These are phyloP conservation scores for Mesochorus sp. DNA, from an alignment of 2,888 invertebrate genomes.

Conservation along the genomic window DNA sequence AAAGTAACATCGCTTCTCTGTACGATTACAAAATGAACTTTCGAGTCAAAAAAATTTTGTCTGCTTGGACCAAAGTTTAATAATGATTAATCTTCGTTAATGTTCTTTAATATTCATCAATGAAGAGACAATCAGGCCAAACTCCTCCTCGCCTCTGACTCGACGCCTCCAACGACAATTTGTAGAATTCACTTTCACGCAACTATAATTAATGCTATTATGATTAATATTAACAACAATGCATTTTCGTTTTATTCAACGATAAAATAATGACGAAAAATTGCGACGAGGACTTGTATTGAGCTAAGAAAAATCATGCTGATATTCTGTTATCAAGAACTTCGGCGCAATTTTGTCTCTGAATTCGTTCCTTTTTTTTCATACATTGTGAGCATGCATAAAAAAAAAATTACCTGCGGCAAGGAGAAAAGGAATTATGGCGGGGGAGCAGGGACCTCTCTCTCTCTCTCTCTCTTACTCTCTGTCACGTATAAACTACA, in stretches of 20 bases:
- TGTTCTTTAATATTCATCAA: constrained; percentile 50
- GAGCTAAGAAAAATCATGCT: not conserved
- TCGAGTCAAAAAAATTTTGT: not conserved
- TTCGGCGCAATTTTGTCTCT: too few relatives aligned
- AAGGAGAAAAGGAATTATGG: constrained; percentile 24
- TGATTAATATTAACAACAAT: constrained; percentile 40
- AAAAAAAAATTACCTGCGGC: constrained; percentile 34
- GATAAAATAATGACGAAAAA: constrained; percentile 12
- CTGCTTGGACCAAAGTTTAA: constrained; percentile 37
- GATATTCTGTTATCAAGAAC: too few relatives aligned
- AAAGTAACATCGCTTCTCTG: too few relatives aligned
- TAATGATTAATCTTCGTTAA: constrained; percentile 38
- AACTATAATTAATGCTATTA: constrained; percentile 57
- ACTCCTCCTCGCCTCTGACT: constrained; percentile 74
- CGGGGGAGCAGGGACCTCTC: not conserved
- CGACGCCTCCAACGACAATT: constrained; percentile 72
- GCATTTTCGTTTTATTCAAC: not conserved
- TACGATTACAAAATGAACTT: too few relatives aligned
- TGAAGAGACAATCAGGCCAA: constrained; percentile 75
- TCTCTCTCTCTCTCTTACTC: constrained; percentile 8
- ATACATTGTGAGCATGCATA: constrained; percentile 1
- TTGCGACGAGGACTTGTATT: not conserved
- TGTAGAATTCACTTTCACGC: constrained; percentile 71
- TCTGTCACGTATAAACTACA: constrained; percentile 17
- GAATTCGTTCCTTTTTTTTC: too few relatives aligned